Evolutionary conservation across 2,888 invertebrate genomes (phyloP), one percentile per base, ranked within the genome.

Genomic region (Aproaerema taeniolella): DNA sequence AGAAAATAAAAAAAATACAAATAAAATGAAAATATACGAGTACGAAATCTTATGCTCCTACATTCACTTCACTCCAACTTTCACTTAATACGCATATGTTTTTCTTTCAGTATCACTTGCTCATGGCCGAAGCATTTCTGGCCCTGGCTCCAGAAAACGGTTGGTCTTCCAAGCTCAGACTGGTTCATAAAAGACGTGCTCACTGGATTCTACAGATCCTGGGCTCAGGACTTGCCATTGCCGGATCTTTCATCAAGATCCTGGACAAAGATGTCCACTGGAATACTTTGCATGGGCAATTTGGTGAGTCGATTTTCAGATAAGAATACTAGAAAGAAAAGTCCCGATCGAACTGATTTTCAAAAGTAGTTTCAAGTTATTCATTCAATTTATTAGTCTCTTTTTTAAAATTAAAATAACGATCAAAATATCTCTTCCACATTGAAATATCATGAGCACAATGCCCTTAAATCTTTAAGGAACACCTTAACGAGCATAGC

Each of bases 51-150:
- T n/a, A n/a, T n/a, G n/a, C n/a, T n/a, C n/a, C n/a, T n/a, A n/a
- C n/a, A n/a, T n/a, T n/a, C n/a, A n/a, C n/a, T n/a, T n/a, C n/a
- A n/a, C n/a, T n/a, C n/a, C n/a, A n/a, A n/a, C n/a, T n/a, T n/a
- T n/a, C n/a, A n/a, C 20, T 20, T 6, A 20, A 20, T 20, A 20
- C 20, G 4, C 8, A 20, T 6, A 20, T 6, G 5, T 8, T 20
- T 20, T 8, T 20, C 20, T 55, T 63, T 2, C 54, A 74, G 75
- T 73, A 69, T 32, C 66, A 67, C n/a, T 43, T 75, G 7, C 48
- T 75, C 39, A 75, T 70, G 73, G 58, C 71, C 0, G 54, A 72
- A 43, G 61, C 65, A 1, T 60, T 73, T 11, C 50, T 75, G 2
- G 56, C 61, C 39, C 39, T 74, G 4, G 53, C 61, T 0, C 42